Evolutionary conservation across 2,113 vertebrate genomes (phyloP).

Genomic region (Phocoena sinus): DNA sequence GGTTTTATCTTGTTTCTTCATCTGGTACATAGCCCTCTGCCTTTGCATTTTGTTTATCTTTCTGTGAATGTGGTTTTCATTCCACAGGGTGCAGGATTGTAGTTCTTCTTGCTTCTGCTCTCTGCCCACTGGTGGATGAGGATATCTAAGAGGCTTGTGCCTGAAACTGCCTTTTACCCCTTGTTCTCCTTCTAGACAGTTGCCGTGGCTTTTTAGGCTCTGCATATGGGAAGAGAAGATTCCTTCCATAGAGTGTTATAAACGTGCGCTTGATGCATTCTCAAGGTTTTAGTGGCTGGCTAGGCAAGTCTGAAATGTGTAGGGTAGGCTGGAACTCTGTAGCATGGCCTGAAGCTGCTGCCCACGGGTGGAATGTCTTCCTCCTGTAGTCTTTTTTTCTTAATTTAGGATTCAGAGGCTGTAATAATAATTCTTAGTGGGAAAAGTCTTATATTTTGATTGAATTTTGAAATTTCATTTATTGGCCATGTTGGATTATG

Average conservation of each 20-base stretch:
- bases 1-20: too few relatives aligned
- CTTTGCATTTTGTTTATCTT: too few relatives aligned
- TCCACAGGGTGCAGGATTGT: too few relatives aligned
- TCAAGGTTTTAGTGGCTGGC: background rate
- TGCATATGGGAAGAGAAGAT: background rate
- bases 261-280: background rate
- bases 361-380: background rate
- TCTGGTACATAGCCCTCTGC: too few relatives aligned
- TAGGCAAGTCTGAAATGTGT: background rate
- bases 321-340: background rate
- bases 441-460: slow-evolving; percentile 10
- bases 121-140: too few relatives aligned
- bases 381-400: background rate
- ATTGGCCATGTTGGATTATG: background rate
- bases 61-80: too few relatives aligned
- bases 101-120: too few relatives aligned
- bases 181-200: background rate
- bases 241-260: background rate
- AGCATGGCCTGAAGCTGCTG: background rate
- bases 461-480: slow-evolving; percentile 21
- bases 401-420: background rate
- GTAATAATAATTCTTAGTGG: slow-evolving; percentile 3
- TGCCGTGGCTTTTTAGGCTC: background rate
- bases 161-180: background rate
- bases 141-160: too few relatives aligned